Evolutionary conservation across 1,140 invertebrate genomes (phyloP).

Genomic region (Reticulitermes speratus): DNA sequence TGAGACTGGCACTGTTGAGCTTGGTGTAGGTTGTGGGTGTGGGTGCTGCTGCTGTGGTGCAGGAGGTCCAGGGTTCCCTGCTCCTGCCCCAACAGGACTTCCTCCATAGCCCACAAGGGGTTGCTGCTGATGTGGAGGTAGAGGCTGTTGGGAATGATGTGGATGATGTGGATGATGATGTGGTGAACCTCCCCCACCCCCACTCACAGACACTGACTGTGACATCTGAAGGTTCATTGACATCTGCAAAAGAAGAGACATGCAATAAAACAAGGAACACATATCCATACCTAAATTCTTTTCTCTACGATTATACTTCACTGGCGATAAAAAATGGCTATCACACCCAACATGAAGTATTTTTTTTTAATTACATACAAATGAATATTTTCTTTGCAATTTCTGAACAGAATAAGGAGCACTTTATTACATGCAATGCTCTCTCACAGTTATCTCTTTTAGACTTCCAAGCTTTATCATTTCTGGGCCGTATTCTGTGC

Average conservation of each 20-base stretch:
- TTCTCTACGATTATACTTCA: background rate
- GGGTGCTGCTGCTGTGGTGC: conserved; percentile 20
- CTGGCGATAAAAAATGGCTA: background rate
- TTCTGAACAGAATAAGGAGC: background rate
- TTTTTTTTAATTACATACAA: background rate
- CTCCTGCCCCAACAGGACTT: conserved; percentile 41
- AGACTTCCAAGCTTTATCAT: no score
- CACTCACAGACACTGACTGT: conserved; percentile 48
- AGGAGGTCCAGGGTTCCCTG: conserved; percentile 25
- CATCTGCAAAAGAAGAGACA: conserved; percentile 45
- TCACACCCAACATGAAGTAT: background rate
- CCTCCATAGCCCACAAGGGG: conserved; percentile 34
- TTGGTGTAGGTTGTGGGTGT: conserved; percentile 34
- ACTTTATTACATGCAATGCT: background rate
- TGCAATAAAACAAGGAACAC: background rate
- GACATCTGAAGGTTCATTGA: conserved; percentile 56
- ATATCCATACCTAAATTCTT: no score
- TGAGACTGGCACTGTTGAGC: conserved; percentile 37
- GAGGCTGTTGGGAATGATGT: conserved; percentile 38
- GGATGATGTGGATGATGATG: conserved; percentile 41
- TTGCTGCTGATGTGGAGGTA: conserved; percentile 34
- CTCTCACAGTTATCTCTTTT: no score
- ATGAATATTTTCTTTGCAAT: background rate
- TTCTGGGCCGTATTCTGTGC: no score
- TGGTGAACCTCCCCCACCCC: conserved; percentile 32